Percentiles rank a stretch among this genome's conserved stretches.
Evolutionary conservation across 2,888 invertebrate species (phyloP).

Genomic region (Melikaiella ostensackeni): DNA sequence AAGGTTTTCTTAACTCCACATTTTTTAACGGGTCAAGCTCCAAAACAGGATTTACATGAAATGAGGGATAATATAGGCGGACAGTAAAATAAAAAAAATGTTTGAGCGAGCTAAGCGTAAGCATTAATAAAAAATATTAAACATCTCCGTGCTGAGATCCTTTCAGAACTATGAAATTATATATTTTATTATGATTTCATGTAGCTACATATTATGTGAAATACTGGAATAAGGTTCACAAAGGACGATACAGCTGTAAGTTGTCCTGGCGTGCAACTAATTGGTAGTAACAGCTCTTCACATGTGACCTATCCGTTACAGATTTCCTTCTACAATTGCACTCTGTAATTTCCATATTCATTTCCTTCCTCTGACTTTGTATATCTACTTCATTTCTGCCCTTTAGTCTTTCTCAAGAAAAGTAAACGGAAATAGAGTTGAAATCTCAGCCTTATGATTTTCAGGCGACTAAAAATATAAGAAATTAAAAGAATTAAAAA

Average conservation of each 20-base stretch:
- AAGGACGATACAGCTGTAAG: neutral
- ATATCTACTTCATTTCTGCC: neutral
- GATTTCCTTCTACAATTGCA: neutral
- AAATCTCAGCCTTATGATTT: neutral
- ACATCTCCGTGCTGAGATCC: too few relatives aligned
- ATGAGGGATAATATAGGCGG: too few relatives aligned
- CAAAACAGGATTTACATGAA: too few relatives aligned
- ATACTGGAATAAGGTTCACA: neutral
- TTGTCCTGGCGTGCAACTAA: neutral
- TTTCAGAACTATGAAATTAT: neutral
- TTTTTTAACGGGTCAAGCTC: too few relatives aligned
- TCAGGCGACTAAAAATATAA: neutral
- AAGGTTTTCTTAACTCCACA: too few relatives aligned
- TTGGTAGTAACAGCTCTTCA: neutral
- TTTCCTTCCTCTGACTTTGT: neutral
- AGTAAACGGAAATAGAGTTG: neutral
- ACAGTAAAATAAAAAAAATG: too few relatives aligned
- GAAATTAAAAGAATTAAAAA: neutral
- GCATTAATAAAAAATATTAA: too few relatives aligned
- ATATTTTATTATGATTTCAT: neutral
- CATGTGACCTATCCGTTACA: neutral
- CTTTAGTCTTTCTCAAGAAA: too few relatives aligned
- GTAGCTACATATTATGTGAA: neutral
- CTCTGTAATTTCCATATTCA: neutral
- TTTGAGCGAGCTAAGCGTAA: too few relatives aligned